These are phyloP conservation scores for Pogonophryne albipinna DNA, from an alignment of 2,797 vertebrate genomes.

Conservation along the genomic window DNA sequence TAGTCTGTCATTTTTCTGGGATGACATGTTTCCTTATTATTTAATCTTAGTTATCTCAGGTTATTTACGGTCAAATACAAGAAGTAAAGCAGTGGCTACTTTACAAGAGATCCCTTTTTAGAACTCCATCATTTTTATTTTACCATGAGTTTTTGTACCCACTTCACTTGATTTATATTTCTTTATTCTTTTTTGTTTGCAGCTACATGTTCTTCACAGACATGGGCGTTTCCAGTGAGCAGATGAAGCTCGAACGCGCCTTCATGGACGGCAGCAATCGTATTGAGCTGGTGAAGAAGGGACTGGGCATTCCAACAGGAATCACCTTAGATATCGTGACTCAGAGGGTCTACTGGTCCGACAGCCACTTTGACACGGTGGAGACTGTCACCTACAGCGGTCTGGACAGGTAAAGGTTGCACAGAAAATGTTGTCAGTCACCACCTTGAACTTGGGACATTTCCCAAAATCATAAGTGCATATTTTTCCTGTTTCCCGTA, in stretches of 20 bases:
- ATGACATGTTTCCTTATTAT: constrained; percentile 2
- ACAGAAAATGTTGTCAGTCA: background rate
- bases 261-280: constrained; percentile 86
- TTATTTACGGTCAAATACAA: constrained; percentile 1
- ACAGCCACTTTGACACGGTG: constrained; percentile 85
- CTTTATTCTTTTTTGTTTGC: constrained; percentile 31
- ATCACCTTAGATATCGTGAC: constrained; percentile 82
- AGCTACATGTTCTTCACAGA: constrained; percentile 88
- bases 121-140: background rate
- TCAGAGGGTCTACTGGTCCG: constrained; percentile 84
- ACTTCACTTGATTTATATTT: background rate
- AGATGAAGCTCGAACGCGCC: constrained; percentile 82
- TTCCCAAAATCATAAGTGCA: background rate
- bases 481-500: background rate
- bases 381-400: constrained; percentile 84
- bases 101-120: background rate
- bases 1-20: background rate
- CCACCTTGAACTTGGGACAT: background rate
- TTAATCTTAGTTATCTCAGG: background rate
- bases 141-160: background rate
- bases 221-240: constrained; percentile 60
- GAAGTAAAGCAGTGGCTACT: background rate
- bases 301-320: constrained; percentile 79
- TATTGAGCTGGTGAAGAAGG: constrained; percentile 74
- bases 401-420: constrained; percentile 77